These are phyloP conservation scores for Euphonia xanthogaster DNA, from an alignment of 2,797 vertebrate species.

Conservation along the genomic window DNA sequence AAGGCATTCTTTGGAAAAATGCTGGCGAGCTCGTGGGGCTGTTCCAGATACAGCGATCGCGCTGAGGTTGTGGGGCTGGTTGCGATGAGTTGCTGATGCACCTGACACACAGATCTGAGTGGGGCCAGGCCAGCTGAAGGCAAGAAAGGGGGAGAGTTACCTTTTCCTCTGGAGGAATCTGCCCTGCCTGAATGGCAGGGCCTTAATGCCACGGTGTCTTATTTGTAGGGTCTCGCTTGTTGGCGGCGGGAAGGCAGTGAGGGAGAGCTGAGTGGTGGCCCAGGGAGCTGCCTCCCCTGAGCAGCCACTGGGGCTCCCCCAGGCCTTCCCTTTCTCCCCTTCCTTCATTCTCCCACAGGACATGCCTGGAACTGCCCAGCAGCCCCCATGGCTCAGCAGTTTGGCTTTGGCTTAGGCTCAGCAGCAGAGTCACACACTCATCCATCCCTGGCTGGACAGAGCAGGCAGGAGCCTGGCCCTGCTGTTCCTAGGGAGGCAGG, in stretches of 20 bases:
- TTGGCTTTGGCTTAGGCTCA: fast-evolving
- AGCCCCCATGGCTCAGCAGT: background rate
- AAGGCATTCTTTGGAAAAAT: background rate
- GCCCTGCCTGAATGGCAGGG: background rate
- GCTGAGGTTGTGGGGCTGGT: background rate
- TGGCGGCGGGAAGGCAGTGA: background rate
- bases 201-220: fast-evolving
- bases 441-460: background rate
- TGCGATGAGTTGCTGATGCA: background rate
- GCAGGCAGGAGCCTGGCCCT: fast-evolving
- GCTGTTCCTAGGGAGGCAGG: background rate
- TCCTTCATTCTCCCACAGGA: background rate
- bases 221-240: background rate
- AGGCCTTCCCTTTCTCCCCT: background rate
- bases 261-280: background rate
- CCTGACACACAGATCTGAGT: background rate
- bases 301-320: fast-evolving
- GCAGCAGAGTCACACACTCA: background rate
- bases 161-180: background rate
- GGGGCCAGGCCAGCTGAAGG: background rate
- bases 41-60: background rate
- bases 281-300: background rate
- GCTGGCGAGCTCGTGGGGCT: background rate
- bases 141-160: background rate
- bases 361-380: fast-evolving